Base-by-base conservation (phyloP, 2,113 vertebrate species). In the Chionis minor region DNA sequence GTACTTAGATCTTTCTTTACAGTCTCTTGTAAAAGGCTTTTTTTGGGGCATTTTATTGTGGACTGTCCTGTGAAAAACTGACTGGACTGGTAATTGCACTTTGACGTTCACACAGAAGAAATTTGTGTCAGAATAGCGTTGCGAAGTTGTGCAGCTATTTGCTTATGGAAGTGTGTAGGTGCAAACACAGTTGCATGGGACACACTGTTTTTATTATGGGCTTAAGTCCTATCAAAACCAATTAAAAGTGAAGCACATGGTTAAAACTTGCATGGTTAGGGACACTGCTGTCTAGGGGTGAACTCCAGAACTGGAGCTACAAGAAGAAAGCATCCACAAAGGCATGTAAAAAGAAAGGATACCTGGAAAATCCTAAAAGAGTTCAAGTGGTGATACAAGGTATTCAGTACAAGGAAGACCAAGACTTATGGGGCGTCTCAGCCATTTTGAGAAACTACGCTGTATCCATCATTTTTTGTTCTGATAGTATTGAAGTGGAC, bases 21-120 rank as follows among this genome's bases (percentile, higher is more conserved):
- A 58, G 30, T 78, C 73, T 59, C 2, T 40, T 83, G 23, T 54
- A 67, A 90, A 96, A 91, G 67, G 44, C 70, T 81, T n/a, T n/a
- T n/a, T n/a, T 17, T 77, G 79, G 79, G 38, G 59, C 66, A 66
- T 95, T 94, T 95, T 83, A 81, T 88, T 54, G 42, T 83, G 79
- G 23, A 33, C 55, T 63, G n/a, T 58, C 58, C 51, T 83, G 32
- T 71, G 79, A 67, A 81, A 90, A 93, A 54, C 58, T 66, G 79
- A 54, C 54, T 28, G 51, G 51, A 19, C 42, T 87, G 66, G 44
- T 91, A 80, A 62, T 65, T 61, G 66, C n/a, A n/a, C 14, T 45
- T 7, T 66, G 75, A 30, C 16, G 44, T 78, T 81, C 52, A 56
- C 9, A 21, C 19, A 72, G 28, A 55, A 55, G 20, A 77, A 54